Percentiles rank a stretch among this genome's conserved stretches.
Conservation (phyloP, 2,888 invertebrate genomes). For the Ophonus ardosiacus region DNA sequence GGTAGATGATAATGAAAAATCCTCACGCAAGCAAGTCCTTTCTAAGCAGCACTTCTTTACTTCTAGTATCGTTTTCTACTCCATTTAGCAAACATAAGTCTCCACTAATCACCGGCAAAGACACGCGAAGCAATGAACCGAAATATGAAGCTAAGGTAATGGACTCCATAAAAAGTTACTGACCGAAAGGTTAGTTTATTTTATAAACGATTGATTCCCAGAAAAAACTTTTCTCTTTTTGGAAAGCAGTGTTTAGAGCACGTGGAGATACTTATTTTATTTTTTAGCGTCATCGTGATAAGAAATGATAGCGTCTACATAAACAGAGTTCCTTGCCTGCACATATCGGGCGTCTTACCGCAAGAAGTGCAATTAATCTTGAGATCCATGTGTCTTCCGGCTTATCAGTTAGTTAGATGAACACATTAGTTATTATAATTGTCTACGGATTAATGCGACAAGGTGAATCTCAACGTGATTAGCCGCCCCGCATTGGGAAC, state of each 20-base stretch:
- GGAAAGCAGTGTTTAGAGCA: not conserved
- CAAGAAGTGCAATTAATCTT: conserved; percentile 58
- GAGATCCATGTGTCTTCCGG: conserved; percentile 57
- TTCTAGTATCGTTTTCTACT: conserved; percentile 48
- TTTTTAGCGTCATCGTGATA: not conserved
- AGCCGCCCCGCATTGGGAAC: conserved; percentile 12
- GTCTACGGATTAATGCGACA: conserved; percentile 58
- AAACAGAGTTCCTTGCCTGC: conserved; percentile 13
- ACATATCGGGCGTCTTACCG: conserved; percentile 17
- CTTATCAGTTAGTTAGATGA: conserved; percentile 63
- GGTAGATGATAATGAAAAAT: not conserved
- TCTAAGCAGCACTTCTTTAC: conserved; percentile 28
- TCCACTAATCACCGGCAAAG: conserved; percentile 60
- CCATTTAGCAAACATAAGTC: conserved; percentile 64
- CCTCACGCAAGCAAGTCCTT: not conserved
- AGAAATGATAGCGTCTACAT: not conserved
- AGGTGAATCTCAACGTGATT: conserved; percentile 61
- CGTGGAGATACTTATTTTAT: conserved; percentile 13
- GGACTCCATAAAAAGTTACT: conserved; percentile 26
- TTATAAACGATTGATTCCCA: not conserved
- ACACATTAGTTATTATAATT: conserved; percentile 63
- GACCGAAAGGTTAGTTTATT: not conserved
- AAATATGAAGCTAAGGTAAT: conserved; percentile 59
- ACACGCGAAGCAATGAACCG: conserved; percentile 53
- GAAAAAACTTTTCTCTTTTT: not conserved